Conservation (phyloP, 1,140 invertebrate species). For the Tetramorium alpestre region DNA sequence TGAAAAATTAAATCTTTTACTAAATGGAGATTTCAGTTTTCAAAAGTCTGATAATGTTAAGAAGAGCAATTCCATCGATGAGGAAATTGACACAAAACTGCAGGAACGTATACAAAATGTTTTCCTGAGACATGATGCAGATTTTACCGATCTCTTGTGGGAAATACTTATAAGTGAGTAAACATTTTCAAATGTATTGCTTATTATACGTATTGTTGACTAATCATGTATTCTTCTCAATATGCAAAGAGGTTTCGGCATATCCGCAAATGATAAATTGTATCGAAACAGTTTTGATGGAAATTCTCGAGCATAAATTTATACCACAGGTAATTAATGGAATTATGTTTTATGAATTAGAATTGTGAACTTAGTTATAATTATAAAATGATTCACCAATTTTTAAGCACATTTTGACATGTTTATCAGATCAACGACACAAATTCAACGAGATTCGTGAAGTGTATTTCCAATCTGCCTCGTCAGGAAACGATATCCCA, state of each 20-base stretch:
- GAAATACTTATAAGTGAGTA: constrained; percentile 76
- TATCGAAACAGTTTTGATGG: constrained; percentile 73
- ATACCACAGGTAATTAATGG: constrained; percentile 58
- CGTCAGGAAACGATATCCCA: constrained; percentile 60
- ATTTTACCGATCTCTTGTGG: constrained; percentile 82
- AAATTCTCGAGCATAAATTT: constrained; percentile 61
- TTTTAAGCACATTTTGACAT: not conserved
- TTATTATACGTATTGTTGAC: not conserved
- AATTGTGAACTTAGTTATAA: not conserved
- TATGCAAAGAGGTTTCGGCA: constrained; percentile 48
- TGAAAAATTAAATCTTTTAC: constrained; percentile 69
- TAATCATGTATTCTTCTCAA: not conserved
- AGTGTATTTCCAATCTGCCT: constrained; percentile 69
- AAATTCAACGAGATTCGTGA: constrained; percentile 76
- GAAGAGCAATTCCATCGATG: constrained; percentile 17
- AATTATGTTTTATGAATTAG: not conserved
- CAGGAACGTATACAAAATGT: constrained; percentile 68
- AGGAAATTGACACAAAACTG: constrained; percentile 70
- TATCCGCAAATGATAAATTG: constrained; percentile 75
- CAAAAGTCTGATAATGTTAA: constrained; percentile 17
- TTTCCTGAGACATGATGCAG: constrained; percentile 72
- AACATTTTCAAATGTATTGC: not conserved
- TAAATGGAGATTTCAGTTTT: constrained; percentile 74
- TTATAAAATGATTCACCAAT: not conserved
- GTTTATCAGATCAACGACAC: constrained; percentile 72